These are phyloP conservation scores for Bombyx mandarina DNA, from an alignment of 1,140 invertebrate species.

Conservation along the genomic window DNA sequence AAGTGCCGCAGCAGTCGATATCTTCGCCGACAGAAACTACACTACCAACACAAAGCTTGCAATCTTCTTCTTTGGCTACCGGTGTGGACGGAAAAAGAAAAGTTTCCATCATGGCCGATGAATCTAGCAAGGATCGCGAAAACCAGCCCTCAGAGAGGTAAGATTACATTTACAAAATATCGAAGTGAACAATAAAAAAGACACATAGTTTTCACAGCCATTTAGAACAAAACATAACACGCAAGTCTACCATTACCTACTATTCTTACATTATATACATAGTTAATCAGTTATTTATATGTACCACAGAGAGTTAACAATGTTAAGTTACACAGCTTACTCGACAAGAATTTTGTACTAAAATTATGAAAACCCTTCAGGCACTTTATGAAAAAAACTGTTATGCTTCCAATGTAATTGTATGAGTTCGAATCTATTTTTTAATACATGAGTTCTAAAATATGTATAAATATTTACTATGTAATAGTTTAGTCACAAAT, in stretches of 20 bases:
- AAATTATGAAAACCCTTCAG: too few relatives aligned
- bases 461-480: background rate
- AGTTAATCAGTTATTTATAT: too few relatives aligned
- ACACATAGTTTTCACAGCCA: too few relatives aligned
- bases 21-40: background rate
- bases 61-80: constrained; percentile 4
- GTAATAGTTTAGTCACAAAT: background rate
- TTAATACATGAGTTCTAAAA: background rate
- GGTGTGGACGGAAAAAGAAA: constrained; percentile 46
- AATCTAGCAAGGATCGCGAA: constrained; percentile 55
- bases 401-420: background rate
- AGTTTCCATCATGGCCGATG: constrained; percentile 62
- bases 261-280: too few relatives aligned
- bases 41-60: constrained; percentile 10
- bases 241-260: too few relatives aligned
- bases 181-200: too few relatives aligned
- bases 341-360: too few relatives aligned
- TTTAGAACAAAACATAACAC: too few relatives aligned
- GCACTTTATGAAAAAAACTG: too few relatives aligned
- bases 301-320: too few relatives aligned
- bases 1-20: constrained; percentile 12
- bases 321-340: too few relatives aligned
- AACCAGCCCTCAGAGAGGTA: constrained; percentile 52
- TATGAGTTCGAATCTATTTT: background rate
- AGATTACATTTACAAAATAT: background rate